These are phyloP conservation scores for Typhlichthys eigenmanni DNA, from an alignment of 2,797 vertebrate genomes.

Conservation along the genomic window DNA sequence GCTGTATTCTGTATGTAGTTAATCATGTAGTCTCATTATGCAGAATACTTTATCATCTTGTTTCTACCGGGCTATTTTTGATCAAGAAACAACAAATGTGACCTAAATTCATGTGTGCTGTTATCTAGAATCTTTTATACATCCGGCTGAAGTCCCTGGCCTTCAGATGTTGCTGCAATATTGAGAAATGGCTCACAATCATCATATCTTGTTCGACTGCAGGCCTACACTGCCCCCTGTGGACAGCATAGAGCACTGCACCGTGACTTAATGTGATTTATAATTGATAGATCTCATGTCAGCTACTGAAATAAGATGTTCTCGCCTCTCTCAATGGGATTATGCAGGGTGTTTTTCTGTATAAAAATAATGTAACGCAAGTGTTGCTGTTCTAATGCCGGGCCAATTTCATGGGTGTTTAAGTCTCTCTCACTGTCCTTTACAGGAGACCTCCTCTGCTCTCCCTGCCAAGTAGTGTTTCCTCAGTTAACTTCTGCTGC, in stretches of 20 bases:
- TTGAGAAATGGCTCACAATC: constrained; percentile 5
- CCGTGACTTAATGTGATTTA: constrained; percentile 47
- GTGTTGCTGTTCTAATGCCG: background rate
- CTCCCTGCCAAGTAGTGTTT: constrained; percentile 10
- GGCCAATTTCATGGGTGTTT: constrained; percentile 11
- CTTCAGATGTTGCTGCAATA: constrained; percentile 13
- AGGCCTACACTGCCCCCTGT: constrained; percentile 74
- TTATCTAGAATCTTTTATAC: background rate
- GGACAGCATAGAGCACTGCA: constrained; percentile 64
- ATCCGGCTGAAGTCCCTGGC: background rate
- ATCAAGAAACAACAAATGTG: background rate
- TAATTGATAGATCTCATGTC: constrained; percentile 66
- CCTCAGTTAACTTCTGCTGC: constrained; percentile 22
- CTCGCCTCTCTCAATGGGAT: background rate
- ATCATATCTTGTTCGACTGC: background rate
- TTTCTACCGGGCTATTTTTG: background rate
- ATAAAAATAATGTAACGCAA: too few species aligned
- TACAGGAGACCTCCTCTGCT: background rate
- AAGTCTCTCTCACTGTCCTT: constrained; percentile 28
- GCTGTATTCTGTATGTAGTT: too few species aligned
- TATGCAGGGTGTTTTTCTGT: constrained; percentile 1
- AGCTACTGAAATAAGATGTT: constrained; percentile 40
- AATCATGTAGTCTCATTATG: too few species aligned
- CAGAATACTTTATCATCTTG: too few species aligned
- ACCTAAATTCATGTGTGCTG: background rate